Evolutionary conservation across 2,888 invertebrate species (phyloP).

Genomic region (Gastracanthus pulcherrimus): DNA sequence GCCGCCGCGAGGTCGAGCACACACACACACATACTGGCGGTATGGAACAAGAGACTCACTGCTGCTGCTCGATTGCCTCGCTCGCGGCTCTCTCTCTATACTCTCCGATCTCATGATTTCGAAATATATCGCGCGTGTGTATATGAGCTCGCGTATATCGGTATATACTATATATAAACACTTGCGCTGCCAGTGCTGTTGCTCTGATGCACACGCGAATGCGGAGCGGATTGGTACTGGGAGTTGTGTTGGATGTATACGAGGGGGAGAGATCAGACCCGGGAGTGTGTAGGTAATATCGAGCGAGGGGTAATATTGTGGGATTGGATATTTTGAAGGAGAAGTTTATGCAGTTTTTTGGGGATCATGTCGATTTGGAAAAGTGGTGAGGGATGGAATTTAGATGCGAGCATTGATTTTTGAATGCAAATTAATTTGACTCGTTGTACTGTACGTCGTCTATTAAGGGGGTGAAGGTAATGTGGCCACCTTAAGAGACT

Average conservation of each 20-base stretch:
- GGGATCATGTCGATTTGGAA: background rate
- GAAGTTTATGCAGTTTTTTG: background rate
- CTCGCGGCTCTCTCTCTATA: slow-evolving; percentile 16
- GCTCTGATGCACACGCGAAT: background rate
- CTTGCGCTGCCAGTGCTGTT: background rate
- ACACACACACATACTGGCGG: too few species aligned
- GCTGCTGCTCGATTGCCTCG: slow-evolving; percentile 22
- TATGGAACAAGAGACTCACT: slow-evolving; percentile 16
- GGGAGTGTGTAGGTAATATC: background rate
- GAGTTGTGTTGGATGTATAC: background rate
- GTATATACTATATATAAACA: background rate
- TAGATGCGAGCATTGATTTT: too few species aligned
- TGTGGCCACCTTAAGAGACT: too few species aligned
- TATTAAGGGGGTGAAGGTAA: too few species aligned
- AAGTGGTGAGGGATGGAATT: too few species aligned
- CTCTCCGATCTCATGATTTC: slow-evolving; percentile 42
- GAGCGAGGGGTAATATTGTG: background rate
- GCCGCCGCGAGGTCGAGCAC: slow-evolving; percentile 21
- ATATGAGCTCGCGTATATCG: background rate
- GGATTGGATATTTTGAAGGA: background rate
- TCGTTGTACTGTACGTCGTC: too few species aligned
- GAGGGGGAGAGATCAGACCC: background rate
- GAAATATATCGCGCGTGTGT: slow-evolving; percentile 15
- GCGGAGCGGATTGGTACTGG: background rate
- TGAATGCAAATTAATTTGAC: too few species aligned